Conservation (phyloP, 2,113 vertebrate species). For the Rana temporaria region DNA sequence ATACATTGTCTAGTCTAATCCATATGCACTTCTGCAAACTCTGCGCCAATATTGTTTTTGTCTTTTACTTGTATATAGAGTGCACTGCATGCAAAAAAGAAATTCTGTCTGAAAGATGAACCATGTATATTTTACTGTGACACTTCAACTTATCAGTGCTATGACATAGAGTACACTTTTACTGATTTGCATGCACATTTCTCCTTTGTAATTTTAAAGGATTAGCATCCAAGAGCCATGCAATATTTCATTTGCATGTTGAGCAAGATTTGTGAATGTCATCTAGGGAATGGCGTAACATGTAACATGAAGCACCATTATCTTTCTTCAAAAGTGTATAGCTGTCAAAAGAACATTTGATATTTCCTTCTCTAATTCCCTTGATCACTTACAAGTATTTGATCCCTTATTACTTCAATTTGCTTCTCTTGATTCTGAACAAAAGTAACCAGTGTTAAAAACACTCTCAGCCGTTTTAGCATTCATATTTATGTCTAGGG, state of each 20-base stretch:
- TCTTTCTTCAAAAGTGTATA: not conserved
- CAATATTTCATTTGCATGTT: not conserved
- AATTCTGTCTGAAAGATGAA: no score
- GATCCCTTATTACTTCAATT: constrained; percentile 17
- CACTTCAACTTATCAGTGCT: no score
- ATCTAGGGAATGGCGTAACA: not conserved
- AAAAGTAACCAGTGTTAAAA: not conserved
- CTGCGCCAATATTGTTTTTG: no score
- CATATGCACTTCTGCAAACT: no score
- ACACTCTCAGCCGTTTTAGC: constrained; percentile 14
- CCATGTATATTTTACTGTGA: no score
- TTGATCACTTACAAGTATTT: constrained; percentile 3
- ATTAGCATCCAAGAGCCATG: no score
- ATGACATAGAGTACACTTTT: no score
- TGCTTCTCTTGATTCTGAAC: constrained; percentile 8
- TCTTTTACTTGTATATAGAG: no score
- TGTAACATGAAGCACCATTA: not conserved
- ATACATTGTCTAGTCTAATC: no score
- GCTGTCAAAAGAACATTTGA: not conserved
- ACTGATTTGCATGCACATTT: no score
- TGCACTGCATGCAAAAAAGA: no score
- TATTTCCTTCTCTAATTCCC: not conserved
- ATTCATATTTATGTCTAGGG: constrained; percentile 12
- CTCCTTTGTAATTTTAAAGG: no score
- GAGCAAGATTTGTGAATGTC: not conserved